Conservation (phyloP, 2,113 vertebrate species). For the Rhea americana region DNA sequence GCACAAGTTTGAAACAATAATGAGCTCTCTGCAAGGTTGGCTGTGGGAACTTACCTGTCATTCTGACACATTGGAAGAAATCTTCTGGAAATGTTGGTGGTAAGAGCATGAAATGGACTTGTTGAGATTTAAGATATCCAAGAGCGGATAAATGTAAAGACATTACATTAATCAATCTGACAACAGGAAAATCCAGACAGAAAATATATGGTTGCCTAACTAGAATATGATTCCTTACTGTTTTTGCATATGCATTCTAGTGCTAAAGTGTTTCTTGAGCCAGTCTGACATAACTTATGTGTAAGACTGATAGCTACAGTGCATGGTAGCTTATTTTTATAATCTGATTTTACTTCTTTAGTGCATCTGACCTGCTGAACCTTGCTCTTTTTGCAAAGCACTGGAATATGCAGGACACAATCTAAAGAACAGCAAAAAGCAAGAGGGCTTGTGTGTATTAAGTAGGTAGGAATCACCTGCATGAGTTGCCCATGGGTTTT, state of each 20-base stretch:
- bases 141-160: slow-evolving; percentile 71
- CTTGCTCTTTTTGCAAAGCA: neutral
- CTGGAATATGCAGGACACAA: neutral
- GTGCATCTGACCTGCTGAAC: neutral
- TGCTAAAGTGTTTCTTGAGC: neutral
- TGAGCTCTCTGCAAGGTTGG: slow-evolving; percentile 52
- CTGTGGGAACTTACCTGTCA: slow-evolving; percentile 73
- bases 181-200: slow-evolving; percentile 54
- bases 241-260: neutral
- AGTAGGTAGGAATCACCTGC: neutral
- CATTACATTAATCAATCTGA: slow-evolving; percentile 73
- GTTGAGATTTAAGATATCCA: slow-evolving; percentile 75
- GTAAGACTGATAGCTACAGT: neutral
- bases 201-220: slow-evolving; percentile 38
- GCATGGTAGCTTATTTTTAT: neutral
- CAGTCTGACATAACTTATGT: neutral
- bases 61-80: slow-evolving; percentile 72
- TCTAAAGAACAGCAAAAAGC: neutral
- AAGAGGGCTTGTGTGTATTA: neutral
- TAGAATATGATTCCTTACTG: slow-evolving; percentile 12
- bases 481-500: neutral
- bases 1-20: slow-evolving; percentile 64
- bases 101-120: slow-evolving; percentile 75
- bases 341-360: neutral
- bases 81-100: slow-evolving; percentile 75